phyloP scores from a whole-genome alignment of 1,140 invertebrate genomes.

The Aethina tumida region DNA sequence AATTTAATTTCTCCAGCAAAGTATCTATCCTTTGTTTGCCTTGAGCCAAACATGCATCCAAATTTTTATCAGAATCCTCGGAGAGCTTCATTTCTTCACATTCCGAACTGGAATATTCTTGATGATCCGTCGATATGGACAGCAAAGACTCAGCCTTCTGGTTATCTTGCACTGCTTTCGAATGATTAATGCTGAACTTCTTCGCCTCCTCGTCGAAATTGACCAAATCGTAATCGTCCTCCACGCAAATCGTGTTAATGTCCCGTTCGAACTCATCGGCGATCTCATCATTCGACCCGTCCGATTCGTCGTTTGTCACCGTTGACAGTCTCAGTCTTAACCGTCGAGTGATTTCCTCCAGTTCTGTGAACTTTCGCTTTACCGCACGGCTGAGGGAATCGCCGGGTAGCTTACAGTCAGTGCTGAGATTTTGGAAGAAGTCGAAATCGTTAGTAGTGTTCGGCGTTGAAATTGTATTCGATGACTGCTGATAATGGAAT shows the following conservation, averaged over 20 bases:
- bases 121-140: background rate
- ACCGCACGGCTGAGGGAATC: conserved; percentile 37
- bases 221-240: conserved; percentile 31
- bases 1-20: conserved; percentile 28
- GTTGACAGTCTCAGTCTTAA: conserved; percentile 44
- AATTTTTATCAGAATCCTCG: conserved; percentile 2
- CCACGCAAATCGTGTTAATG: conserved; percentile 36
- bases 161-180: conserved; percentile 7
- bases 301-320: conserved; percentile 44
- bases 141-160: background rate
- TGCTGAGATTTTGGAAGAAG: background rate
- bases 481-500: conserved; percentile 12
- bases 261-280: conserved; percentile 45
- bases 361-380: conserved; percentile 50
- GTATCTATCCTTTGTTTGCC: conserved; percentile 28
- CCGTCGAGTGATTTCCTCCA: conserved; percentile 51
- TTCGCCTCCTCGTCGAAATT: conserved; percentile 27
- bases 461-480: background rate
- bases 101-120: background rate
- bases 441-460: background rate
- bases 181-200: conserved; percentile 17
- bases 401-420: conserved; percentile 12
- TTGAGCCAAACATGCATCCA: conserved; percentile 20
- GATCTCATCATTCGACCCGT: conserved; percentile 38
- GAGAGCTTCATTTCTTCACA: background rate